Base-by-base conservation (phyloP, 1,140 invertebrate species). In the Micrasema longulum region DNA sequence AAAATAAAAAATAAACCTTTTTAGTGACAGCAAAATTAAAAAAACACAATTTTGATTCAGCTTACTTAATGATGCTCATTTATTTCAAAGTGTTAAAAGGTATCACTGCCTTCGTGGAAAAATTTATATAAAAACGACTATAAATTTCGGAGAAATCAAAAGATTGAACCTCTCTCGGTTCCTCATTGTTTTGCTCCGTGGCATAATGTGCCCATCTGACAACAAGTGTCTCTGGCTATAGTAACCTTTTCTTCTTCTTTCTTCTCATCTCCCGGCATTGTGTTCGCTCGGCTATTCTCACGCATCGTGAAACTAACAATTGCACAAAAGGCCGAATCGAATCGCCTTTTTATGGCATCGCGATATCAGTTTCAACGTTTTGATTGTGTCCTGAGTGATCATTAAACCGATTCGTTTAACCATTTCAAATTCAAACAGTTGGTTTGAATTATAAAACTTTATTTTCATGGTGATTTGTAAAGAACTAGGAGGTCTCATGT, bases 281-380 rank as follows among this genome's bases (percentile, higher is more conserved):
- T 57, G 14, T 31, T 31, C 52, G 53, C 26, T 57, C 23, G 3
- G 4, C 26, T 57, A n/a, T 57, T 57, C 53, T 57, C 53, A 57
- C 31, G 53, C 53, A 57, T 57, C 36, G 53, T 35, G 53, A 57
- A 18, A 1, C 23, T 31, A 57, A 57, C 53, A 57, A 57, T 57
- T 31, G 53, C 23, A 31, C 53, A 57, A 52, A 20, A 35, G 53
- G 2, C 53, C 53, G 31, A 20, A 35, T 35, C 53, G 53, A 57
- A 57, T 57, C 23, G 23, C 31, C 53, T 31, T 57, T 57, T 57
- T n/a, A 57, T 31, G 53, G 36, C 12, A 57, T 31, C 53, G 53
- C 53, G 53, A 57, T 57, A 57, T 57, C 23, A 57, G 48, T 52
- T 52, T 52, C 48, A 20, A 20, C 48, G 22, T 22, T 52, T 52